A percentile compares a stretch with the other conserved stretches of the same genome.
These are phyloP conservation scores for Platysternon megacephalum DNA, from an alignment of 2,113 vertebrate species.

Conservation along the genomic window DNA sequence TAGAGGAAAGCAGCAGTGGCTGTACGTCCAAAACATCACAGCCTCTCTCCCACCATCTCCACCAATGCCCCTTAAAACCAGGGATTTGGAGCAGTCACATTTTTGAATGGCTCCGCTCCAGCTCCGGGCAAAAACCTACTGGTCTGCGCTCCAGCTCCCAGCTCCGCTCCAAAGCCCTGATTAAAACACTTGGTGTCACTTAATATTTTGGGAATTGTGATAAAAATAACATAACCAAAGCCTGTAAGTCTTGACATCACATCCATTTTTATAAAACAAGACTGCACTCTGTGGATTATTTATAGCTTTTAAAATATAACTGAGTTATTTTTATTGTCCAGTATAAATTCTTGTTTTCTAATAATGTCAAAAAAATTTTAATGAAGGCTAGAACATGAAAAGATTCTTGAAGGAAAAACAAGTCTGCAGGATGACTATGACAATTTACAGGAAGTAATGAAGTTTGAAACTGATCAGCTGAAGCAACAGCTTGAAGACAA, in stretches of 20 bases:
- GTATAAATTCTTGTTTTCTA: neutral
- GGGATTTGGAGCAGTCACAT: no score
- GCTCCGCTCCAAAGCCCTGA: no score
- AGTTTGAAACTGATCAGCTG: constrained; percentile 90
- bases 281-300: neutral
- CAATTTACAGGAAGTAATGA: constrained; percentile 90
- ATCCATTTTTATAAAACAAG: neutral
- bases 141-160: no score
- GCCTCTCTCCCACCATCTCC: neutral
- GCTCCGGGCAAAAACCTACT: no score
- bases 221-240: neutral
- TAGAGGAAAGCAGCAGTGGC: neutral
- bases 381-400: constrained; percentile 90
- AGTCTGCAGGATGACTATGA: constrained; percentile 92
- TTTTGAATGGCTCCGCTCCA: no score
- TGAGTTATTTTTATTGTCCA: neutral
- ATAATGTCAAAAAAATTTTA: constrained; percentile 12
- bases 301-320: neutral
- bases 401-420: constrained; percentile 88
- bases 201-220: neutral
- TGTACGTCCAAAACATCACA: neutral
- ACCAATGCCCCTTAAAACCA: neutral
- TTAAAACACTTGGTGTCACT: neutral
- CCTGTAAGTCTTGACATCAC: neutral
- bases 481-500: constrained; percentile 83